A percentile compares a stretch with the other conserved stretches of the same genome.
These are phyloP conservation scores for Atethmia centrago DNA, from an alignment of 2,888 invertebrate species.

Conservation along the genomic window DNA sequence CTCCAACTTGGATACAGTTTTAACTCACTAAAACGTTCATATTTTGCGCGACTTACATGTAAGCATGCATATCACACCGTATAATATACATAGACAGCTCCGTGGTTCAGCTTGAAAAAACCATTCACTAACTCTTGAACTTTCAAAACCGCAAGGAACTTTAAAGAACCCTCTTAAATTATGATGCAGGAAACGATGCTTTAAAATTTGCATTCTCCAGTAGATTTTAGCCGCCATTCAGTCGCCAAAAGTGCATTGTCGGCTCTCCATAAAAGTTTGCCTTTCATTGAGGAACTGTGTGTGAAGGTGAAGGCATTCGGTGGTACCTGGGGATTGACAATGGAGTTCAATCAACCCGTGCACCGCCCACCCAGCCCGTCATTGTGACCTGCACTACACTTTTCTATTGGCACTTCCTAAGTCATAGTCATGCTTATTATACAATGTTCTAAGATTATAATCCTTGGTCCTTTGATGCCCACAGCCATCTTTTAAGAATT, in stretches of 20 bases:
- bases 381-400: constrained; percentile 81
- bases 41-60: constrained; percentile 34
- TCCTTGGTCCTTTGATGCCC: neutral
- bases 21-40: constrained; percentile 73
- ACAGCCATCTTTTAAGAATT: neutral
- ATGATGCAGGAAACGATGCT: constrained; percentile 72
- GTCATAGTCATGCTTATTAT: constrained; percentile 48
- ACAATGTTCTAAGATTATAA: constrained; percentile 28
- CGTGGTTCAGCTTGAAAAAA: constrained; percentile 51
- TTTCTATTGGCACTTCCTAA: constrained; percentile 83
- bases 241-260: constrained; percentile 75
- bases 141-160: constrained; percentile 68
- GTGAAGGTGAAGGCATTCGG: constrained; percentile 75
- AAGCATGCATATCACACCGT: constrained; percentile 8
- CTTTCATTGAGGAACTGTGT: constrained; percentile 70
- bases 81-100: constrained; percentile 20
- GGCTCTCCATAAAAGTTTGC: constrained; percentile 71
- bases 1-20: constrained; percentile 79
- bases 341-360: constrained; percentile 86
- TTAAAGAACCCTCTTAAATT: constrained; percentile 72
- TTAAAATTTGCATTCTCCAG: constrained; percentile 75
- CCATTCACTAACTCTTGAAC: constrained; percentile 67
- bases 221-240: constrained; percentile 76
- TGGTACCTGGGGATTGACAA: constrained; percentile 86
- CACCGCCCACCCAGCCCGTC: constrained; percentile 84